Evolutionary conservation across 2,888 invertebrate genomes (phyloP).

Genomic region (Lycaena phlaeas): DNA sequence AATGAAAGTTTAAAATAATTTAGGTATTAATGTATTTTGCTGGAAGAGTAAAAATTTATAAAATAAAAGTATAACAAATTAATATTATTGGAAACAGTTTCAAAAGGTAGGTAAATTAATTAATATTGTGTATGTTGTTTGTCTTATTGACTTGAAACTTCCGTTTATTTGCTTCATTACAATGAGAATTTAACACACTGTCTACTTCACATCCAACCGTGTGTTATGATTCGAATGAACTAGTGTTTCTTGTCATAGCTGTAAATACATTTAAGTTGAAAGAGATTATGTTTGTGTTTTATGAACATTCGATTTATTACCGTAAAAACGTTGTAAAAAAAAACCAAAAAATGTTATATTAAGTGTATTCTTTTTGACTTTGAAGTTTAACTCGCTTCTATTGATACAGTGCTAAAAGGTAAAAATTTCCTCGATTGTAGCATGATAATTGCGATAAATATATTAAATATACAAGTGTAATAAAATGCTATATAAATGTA

Average conservation of each 20-base stretch:
- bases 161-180: neutral
- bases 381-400: no score
- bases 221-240: no score
- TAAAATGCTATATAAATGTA: neutral
- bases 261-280: no score
- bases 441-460: constrained; percentile 1
- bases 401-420: no score
- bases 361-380: no score
- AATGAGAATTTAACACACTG: neutral
- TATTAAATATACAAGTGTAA: constrained; percentile 2
- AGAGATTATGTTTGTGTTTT: no score
- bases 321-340: no score
- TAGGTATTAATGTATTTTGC: neutral
- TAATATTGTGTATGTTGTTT: neutral
- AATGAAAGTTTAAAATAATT: neutral
- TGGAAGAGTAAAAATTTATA: neutral
- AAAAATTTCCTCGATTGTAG: neutral
- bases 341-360: no score
- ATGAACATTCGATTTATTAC: no score
- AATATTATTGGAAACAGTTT: constrained; percentile 3
- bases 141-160: neutral
- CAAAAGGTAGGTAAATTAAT: constrained; percentile 4
- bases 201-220: no score
- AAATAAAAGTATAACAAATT: neutral
- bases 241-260: no score